These are phyloP conservation scores for Psittacula echo DNA, from an alignment of 2,797 vertebrate species.

Conservation along the genomic window DNA sequence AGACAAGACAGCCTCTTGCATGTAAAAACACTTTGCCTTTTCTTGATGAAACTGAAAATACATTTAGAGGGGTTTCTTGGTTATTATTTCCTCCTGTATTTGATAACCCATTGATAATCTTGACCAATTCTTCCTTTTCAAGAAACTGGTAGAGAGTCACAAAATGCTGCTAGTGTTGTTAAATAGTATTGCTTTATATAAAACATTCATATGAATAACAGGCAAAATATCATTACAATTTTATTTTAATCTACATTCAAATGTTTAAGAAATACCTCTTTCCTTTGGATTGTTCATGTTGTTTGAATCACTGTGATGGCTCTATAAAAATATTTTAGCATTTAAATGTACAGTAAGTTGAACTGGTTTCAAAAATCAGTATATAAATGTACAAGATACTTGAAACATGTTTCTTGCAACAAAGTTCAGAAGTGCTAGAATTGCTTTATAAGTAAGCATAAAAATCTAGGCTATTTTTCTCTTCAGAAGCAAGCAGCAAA, in stretches of 20 bases:
- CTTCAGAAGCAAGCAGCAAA: neutral
- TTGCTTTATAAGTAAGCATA: neutral
- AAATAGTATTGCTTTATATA: neutral
- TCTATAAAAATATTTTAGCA: neutral
- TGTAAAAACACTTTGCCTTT: neutral
- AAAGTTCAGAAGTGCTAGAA: neutral
- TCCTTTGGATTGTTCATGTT: neutral
- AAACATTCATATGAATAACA: neutral
- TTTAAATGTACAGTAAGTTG: neutral
- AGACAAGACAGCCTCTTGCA: neutral
- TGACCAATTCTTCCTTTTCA: neutral
- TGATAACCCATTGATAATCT: neutral
- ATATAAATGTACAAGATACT: neutral
- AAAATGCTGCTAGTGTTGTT: neutral
- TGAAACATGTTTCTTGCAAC: neutral
- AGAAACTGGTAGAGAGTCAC: neutral
- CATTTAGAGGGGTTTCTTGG: neutral
- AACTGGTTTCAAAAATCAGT: neutral
- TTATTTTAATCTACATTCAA: neutral
- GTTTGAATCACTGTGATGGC: neutral
- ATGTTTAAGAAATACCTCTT: neutral
- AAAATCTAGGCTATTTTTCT: neutral
- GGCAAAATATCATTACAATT: neutral
- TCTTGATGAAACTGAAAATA: neutral
- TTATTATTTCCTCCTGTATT: neutral